Evolutionary conservation across 1,140 invertebrate species (phyloP), one percentile per base, ranked within the genome.

Genomic region (Pogonognathellus flavescens): DNA sequence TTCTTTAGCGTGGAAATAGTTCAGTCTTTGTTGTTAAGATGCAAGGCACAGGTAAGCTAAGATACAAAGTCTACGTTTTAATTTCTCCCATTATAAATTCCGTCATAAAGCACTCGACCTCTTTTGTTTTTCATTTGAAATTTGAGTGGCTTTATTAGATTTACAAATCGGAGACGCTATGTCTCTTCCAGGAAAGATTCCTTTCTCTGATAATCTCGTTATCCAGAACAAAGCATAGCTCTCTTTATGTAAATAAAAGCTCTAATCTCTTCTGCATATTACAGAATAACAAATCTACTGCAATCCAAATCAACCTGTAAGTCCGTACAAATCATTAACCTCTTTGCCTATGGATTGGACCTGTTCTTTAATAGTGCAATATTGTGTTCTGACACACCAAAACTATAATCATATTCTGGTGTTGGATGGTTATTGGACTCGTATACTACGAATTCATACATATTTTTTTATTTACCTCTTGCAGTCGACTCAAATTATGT

Each of bases 241-340:
- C 20, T 13, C 31, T 41, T 1, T 41, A 41, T 41, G 16, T 55
- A 55, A 55, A 11, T 55, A 14, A 55, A 55, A 16, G 11, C 2
- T 5, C 53, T 11, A 55, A 14, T 14, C 53, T 55, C 11, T n/a
- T 4, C 53, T 60, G 20, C 59, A 60, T 20, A 60, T 4, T 60
- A 60, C 59, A 60, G 22, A 66, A 25, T 13, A 66, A 66, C 10
- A 22, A 13, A 11, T 66, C 5, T 13, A 66, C 62, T 66, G 5
- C 11, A 25, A 66, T 31, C 22, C 25, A 50, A 76, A 76, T 76
- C 70, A 76, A 76, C 70, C 70, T 76, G 70, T 14, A 31, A 16
- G 41, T 50, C 41, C 1, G 2, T 50, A 76, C 9, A 50, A 76
- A 76, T 50, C 70, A 31, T 76, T 76, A 76, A 76, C 70, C 70